Evolutionary conservation across 2,888 invertebrate species (phyloP), one percentile per base, ranked within the genome.

Genomic region (Alcis repandata): DNA sequence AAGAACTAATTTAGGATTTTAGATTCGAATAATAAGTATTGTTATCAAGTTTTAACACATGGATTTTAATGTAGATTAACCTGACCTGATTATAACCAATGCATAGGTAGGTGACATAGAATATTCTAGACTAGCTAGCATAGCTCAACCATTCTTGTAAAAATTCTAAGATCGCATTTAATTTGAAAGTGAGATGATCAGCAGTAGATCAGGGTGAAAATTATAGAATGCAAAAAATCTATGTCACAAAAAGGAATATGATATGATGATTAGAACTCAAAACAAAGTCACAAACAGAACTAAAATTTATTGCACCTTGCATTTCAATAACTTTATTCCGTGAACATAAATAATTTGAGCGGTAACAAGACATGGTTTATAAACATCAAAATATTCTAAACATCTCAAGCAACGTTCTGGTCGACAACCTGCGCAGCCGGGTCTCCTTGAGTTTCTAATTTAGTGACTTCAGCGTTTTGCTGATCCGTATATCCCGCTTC

Each of bases 401-500:
- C n/a, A 38, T 36, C 7, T 36, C 27, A 51, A 19, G 51, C 36
- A 38, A 11, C 20, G 6, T 51, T 51, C 20, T 36, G 20, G 2
- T 51, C 20, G 6, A n/a, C 51, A 51, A 11, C 51, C 17, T 33
- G 17, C 11, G 17, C 11, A 7, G 17, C 32, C 11, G 49, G 33
- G 0, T 49, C 33, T 19, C 13, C 8, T 51, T 13, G 19, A 13
- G 11, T 33, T 15, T 10, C 51, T 36, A 36, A 19, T 36, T 36
- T 13, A 36, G 7, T 8, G 13, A 36, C 20, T 36, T 51, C 51
- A 19, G 36, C 13, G n/a, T 51, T 36, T 7, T 41, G 45, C 17
- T 40, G n/a, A 22, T 54, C 53, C 13, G 13, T 17, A 52, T 59
- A 65, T 8, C 80, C 82, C 69, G 86, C 80, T 73, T 88, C 88